Percentiles rank a stretch among this genome's conserved stretches.
These are phyloP conservation scores for Rhingia campestris DNA, from an alignment of 2,888 invertebrate genomes.

Conservation along the genomic window DNA sequence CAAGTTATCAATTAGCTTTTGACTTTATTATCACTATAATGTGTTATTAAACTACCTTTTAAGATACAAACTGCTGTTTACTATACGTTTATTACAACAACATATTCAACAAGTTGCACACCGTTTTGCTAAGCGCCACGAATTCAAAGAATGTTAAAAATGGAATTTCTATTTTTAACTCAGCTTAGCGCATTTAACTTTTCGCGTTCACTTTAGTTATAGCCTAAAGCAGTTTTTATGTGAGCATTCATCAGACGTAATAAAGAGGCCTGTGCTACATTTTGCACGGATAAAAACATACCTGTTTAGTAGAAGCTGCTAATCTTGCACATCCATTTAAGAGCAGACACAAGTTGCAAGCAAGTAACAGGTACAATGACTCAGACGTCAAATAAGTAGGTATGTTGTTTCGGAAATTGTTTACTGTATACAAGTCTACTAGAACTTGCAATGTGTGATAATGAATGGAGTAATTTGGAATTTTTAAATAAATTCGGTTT, in stretches of 20 bases:
- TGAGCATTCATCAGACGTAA: not conserved
- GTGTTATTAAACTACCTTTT: no score
- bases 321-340: conserved; percentile 2
- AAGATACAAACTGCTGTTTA: no score
- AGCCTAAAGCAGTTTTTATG: not conserved
- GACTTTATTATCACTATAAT: no score
- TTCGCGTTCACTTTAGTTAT: not conserved
- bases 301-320: not conserved
- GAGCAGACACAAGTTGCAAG: not conserved
- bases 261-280: not conserved
- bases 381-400: not conserved
- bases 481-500: not conserved
- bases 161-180: conserved; percentile 1
- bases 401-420: conserved; percentile 1
- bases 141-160: conserved; percentile 3
- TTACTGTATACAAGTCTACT: not conserved
- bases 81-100: no score
- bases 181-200: not conserved
- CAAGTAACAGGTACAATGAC: not conserved
- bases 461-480: not conserved
- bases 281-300: not conserved
- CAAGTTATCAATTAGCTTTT: no score
- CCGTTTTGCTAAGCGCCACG: not conserved
- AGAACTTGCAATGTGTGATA: not conserved
- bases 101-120: no score